These are phyloP conservation scores for Elgaria multicarinata DNA, from an alignment of 2,113 vertebrate genomes.

Conservation along the genomic window DNA sequence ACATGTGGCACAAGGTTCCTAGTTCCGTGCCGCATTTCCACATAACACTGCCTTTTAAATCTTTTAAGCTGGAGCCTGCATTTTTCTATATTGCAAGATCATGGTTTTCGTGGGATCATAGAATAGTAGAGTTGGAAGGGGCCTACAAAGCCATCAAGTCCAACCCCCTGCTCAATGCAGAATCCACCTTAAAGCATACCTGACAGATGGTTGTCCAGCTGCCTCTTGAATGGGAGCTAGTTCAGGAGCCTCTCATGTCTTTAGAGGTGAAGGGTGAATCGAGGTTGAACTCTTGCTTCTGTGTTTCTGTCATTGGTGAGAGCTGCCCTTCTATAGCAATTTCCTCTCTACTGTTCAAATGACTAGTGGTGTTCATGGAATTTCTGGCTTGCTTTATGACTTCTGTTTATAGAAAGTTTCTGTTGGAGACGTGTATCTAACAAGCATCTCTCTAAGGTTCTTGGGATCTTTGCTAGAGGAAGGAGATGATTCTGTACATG, in stretches of 20 bases:
- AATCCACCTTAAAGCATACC: too few species aligned
- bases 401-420: constrained; percentile 21
- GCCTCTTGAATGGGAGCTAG: not conserved
- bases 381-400: constrained; percentile 11
- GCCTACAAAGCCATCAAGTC: too few species aligned
- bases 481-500: not conserved
- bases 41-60: not conserved
- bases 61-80: too few species aligned
- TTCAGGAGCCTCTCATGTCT: not conserved
- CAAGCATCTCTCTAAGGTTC: not conserved
- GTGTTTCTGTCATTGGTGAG: not conserved
- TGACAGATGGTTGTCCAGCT: too few species aligned
- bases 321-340: not conserved
- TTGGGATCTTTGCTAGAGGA: not conserved
- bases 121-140: too few species aligned
- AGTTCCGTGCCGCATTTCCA: not conserved
- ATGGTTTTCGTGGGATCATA: not conserved
- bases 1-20: too few species aligned
- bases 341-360: not conserved
- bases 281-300: constrained; percentile 4
- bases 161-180: too few species aligned
- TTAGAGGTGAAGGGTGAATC: not conserved
- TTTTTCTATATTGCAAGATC: not conserved
- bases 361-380: not conserved
- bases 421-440: not conserved